Conservation (phyloP, 2,888 invertebrate genomes). For the Athrips mouffetella region DNA sequence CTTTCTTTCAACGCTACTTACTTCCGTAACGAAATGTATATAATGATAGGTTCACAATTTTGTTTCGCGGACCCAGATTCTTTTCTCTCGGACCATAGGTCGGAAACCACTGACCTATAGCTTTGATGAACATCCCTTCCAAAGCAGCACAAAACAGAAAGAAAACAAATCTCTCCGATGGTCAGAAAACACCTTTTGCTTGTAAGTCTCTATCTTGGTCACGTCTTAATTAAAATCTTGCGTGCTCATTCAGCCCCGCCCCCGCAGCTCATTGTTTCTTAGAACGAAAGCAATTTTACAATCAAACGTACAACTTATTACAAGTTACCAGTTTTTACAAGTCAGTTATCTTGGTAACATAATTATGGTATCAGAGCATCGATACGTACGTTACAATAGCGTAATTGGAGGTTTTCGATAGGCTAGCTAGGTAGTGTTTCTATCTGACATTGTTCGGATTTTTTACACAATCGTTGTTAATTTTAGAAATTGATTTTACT, state of each 20-base stretch:
- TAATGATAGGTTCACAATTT: no score
- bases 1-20: no score
- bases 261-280: slow-evolving; percentile 10
- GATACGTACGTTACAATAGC: neutral
- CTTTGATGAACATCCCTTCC: no score
- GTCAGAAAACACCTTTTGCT: neutral
- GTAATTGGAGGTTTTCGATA: neutral
- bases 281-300: slow-evolving; percentile 11
- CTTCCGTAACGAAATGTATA: no score
- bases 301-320: slow-evolving; percentile 3
- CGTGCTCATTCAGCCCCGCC: slow-evolving; percentile 17
- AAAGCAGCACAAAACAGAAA: no score
- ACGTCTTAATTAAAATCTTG: slow-evolving; percentile 14
- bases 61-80: no score
- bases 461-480: no score
- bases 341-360: neutral
- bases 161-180: neutral
- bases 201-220: neutral
- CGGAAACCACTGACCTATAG: no score
- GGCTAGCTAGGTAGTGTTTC: neutral
- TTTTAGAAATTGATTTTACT: no score
- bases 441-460: no score
- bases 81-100: no score
- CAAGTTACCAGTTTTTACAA: neutral
- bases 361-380: slow-evolving; percentile 2